Conservation (phyloP, 2,113 vertebrate genomes). For the Rhea americana region DNA sequence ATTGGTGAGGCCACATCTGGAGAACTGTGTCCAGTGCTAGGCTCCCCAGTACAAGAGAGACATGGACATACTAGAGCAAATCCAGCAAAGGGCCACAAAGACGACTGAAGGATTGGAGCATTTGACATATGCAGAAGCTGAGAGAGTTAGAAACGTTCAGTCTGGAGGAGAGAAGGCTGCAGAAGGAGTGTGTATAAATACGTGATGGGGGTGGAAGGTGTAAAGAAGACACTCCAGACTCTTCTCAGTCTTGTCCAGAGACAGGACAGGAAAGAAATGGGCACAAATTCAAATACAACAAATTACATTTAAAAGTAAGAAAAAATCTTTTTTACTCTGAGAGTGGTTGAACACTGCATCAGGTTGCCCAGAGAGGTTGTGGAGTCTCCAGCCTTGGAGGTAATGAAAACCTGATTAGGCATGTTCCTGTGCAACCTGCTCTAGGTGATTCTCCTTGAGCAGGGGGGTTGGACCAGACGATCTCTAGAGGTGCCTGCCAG, state of each 20-base stretch:
- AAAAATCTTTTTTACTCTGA: background rate
- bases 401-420: background rate
- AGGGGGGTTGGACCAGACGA: background rate
- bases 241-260: background rate
- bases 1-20: background rate
- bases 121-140: background rate
- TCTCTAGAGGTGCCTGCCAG: background rate
- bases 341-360: background rate
- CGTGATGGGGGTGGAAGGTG: accelerated
- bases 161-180: background rate
- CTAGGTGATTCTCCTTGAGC: background rate
- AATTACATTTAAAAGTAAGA: background rate
- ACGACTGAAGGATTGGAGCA: background rate
- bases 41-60: background rate
- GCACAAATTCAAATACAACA: background rate
- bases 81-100: background rate
- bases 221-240: background rate
- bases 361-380: background rate
- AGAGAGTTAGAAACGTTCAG: background rate
- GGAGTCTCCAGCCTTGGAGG: background rate
- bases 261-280: background rate
- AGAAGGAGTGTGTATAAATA: background rate
- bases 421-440: background rate
- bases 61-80: background rate
- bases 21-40: background rate